phyloP scores from a whole-genome alignment of 2,888 invertebrate genomes.

The Macaria notata region DNA sequence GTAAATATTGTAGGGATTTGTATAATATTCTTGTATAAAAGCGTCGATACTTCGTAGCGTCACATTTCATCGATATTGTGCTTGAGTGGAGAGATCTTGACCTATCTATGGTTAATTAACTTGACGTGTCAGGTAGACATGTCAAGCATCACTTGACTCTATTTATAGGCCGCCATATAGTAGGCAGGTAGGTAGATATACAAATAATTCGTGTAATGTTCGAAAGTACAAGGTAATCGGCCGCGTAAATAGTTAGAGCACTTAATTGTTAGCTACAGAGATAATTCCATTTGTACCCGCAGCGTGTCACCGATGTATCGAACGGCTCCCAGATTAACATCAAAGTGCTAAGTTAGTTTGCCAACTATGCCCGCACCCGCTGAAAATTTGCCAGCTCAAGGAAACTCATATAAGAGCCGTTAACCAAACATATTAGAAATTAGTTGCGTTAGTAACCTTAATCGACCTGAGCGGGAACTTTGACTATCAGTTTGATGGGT shows the following conservation, averaged over 20 bases:
- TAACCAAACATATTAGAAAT: conserved; percentile 76
- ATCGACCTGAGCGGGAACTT: conserved; percentile 64
- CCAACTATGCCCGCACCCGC: conserved; percentile 55
- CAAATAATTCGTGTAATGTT: too few species aligned
- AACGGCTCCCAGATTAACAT: conserved; percentile 55
- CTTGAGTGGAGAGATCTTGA: too few species aligned
- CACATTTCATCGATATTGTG: too few species aligned
- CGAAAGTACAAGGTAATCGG: too few species aligned
- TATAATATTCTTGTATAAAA: too few species aligned
- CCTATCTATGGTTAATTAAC: too few species aligned
- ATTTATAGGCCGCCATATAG: neutral
- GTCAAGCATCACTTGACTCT: neutral
- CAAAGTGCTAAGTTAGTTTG: conserved; percentile 61
- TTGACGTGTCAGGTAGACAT: neutral
- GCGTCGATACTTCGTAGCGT: too few species aligned
- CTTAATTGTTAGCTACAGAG: conserved; percentile 11
- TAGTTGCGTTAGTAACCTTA: conserved; percentile 69
- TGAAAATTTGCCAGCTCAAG: conserved; percentile 59
- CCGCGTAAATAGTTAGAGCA: conserved; percentile 6
- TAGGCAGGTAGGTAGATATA: too few species aligned
- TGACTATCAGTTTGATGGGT: conserved; percentile 62
- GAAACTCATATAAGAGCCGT: conserved; percentile 69
- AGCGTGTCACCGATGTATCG: conserved; percentile 30
- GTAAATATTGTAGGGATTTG: too few species aligned
- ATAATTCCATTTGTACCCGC: conserved; percentile 29